These are phyloP conservation scores for Drosophila setifemur DNA, from an alignment of 1,140 invertebrate species.

Conservation along the genomic window DNA sequence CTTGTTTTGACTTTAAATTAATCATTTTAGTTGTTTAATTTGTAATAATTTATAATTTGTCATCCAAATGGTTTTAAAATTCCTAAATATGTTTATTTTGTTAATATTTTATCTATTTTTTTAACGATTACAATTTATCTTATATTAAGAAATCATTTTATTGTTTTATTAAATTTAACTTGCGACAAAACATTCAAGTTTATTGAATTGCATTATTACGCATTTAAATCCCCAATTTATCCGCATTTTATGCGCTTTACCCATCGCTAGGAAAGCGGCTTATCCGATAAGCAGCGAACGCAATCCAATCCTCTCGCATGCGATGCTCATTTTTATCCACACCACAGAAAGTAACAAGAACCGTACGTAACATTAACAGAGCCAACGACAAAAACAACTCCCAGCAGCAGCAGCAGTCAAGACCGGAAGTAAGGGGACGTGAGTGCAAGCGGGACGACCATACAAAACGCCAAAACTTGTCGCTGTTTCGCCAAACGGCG, in stretches of 20 bases:
- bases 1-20: too few relatives aligned
- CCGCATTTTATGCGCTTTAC: not conserved
- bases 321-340: constrained; percentile 58
- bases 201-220: too few relatives aligned
- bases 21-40: too few relatives aligned
- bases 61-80: too few relatives aligned
- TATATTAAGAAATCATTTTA: too few relatives aligned
- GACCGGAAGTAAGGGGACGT: constrained; percentile 58
- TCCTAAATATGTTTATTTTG: too few relatives aligned
- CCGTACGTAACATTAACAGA: not conserved
- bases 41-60: too few relatives aligned
- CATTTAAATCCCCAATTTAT: not conserved
- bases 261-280: constrained; percentile 1
- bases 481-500: constrained; percentile 54
- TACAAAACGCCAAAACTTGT: constrained; percentile 18
- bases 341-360: constrained; percentile 44
- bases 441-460: constrained; percentile 38
- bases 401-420: constrained; percentile 7
- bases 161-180: too few relatives aligned
- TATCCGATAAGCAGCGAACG: constrained; percentile 33
- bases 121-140: too few relatives aligned
- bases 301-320: too few relatives aligned
- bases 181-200: too few relatives aligned
- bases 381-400: constrained; percentile 11
- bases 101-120: too few relatives aligned